phyloP scores from a whole-genome alignment of 2,113 vertebrate genomes.

The Burhinus oedicnemus region DNA sequence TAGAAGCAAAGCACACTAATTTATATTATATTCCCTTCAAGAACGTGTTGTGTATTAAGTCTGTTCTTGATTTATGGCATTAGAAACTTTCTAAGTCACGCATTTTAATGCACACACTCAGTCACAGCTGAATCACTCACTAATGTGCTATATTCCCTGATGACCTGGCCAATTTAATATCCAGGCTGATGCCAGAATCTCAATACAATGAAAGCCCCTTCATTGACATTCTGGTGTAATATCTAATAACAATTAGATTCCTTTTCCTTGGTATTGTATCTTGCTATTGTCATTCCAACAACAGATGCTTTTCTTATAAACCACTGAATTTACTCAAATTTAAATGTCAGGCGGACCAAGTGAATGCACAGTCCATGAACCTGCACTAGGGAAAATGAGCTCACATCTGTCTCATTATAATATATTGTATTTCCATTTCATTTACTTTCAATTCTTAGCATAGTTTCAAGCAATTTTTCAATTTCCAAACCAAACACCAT shows the following conservation, averaged over 20 bases:
- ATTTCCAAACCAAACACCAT: constrained; percentile 24
- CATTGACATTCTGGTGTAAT: constrained; percentile 59
- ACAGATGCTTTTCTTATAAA: constrained; percentile 73
- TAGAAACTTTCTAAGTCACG: constrained; percentile 41
- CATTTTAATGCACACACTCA: not conserved
- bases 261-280: constrained; percentile 47
- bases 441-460: constrained; percentile 62
- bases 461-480: constrained; percentile 60
- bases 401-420: constrained; percentile 71
- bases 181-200: constrained; percentile 43
- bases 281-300: constrained; percentile 66
- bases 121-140: constrained; percentile 58
- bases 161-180: constrained; percentile 63
- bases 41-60: constrained; percentile 5
- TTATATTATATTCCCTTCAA: not conserved
- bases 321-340: constrained; percentile 71
- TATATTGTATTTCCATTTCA: constrained; percentile 62
- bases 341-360: constrained; percentile 68
- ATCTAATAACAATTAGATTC: constrained; percentile 65
- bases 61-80: constrained; percentile 63
- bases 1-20: not conserved
- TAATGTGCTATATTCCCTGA: constrained; percentile 60
- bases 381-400: constrained; percentile 35
- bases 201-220: constrained; percentile 41
- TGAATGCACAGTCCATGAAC: constrained; percentile 55